Percentiles rank a stretch among this genome's conserved stretches.
phyloP scores from a whole-genome alignment of 2,797 vertebrate species.

The Arnoldichthys spilopterus region DNA sequence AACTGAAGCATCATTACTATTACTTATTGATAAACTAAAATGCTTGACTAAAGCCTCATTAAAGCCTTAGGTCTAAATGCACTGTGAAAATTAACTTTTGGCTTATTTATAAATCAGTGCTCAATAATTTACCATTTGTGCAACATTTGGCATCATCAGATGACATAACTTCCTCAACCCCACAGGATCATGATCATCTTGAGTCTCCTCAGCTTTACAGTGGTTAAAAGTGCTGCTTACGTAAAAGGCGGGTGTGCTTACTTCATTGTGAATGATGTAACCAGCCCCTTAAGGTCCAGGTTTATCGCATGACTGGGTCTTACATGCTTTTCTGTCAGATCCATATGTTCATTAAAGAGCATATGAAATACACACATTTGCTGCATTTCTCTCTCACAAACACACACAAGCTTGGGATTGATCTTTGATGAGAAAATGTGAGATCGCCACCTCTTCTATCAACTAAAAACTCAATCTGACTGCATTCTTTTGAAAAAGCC shows the following conservation, averaged over 20 bases:
- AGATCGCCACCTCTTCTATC: not conserved
- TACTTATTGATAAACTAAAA: too few species aligned
- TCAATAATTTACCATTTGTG: constrained; percentile 71
- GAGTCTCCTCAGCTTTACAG: constrained; percentile 29
- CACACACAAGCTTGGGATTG: not conserved
- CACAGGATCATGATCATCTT: not conserved
- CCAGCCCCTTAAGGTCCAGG: constrained; percentile 52
- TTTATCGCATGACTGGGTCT: constrained; percentile 50
- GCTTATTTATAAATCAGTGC: constrained; percentile 22
- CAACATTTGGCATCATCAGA: constrained; percentile 36
- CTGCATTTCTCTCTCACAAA: not conserved
- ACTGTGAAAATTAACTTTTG: not conserved
- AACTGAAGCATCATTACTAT: not conserved
- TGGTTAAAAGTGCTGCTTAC: constrained; percentile 62
- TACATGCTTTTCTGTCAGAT: constrained; percentile 35
- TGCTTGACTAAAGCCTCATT: not conserved
- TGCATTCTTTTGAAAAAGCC: not conserved
- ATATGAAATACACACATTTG: not conserved
- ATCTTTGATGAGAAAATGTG: not conserved
- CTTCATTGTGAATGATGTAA: constrained; percentile 62
- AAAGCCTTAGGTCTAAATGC: not conserved
- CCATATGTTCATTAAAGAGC: constrained; percentile 32
- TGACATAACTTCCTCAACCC: constrained; percentile 52
- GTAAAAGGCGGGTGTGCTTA: constrained; percentile 61
- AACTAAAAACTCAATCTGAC: not conserved